Evolutionary conservation across 2,888 invertebrate genomes (phyloP), one percentile per base, ranked within the genome.

Genomic region (Troides helena): DNA sequence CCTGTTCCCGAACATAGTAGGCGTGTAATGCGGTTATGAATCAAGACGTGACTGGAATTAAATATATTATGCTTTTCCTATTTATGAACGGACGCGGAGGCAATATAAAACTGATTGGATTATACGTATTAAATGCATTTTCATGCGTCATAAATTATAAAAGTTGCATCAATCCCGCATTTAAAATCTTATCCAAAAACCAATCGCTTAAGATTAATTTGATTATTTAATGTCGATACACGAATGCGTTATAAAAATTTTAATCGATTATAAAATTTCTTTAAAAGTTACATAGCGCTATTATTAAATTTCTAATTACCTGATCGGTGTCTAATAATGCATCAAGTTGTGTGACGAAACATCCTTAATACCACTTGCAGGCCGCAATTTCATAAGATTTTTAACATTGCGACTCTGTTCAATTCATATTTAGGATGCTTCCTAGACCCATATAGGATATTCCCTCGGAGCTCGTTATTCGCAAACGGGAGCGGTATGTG

Each of bases 401-500:
- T 65, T 36, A 68, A 18, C 82, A 86, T 85, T 81, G 85, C 78
- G 74, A 77, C 78, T 79, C 77, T 77, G 78, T 84, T 85, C 84
- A 83, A 85, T 83, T 81, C 79, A 81, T 83, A 85, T 86, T 86
- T 88, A 87, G 84, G 79, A 79, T 79, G 80, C 84, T 90, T 89
- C 88, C 89, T 87, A 80, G 83, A 86, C 80, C 83, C 85, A 85
- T 87, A 86, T 86, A 85, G 85, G 89, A 80, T 82, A 82, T 85
- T 84, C 81, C 77, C 75, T 61, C 79, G 77, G 72, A 74, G 80
- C 86, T 90, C 87, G 89, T 90, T 90, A 90, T 83, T 84, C 78
- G 83, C 82, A 78, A 83, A 83, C 85, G 80, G 85, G 85, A 85
- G 87, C 87, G 88, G 89, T 87, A 87, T 89, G 89, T 91, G 92